These are phyloP conservation scores for Pedionomus torquatus DNA, from an alignment of 2,113 vertebrate genomes.

Conservation along the genomic window DNA sequence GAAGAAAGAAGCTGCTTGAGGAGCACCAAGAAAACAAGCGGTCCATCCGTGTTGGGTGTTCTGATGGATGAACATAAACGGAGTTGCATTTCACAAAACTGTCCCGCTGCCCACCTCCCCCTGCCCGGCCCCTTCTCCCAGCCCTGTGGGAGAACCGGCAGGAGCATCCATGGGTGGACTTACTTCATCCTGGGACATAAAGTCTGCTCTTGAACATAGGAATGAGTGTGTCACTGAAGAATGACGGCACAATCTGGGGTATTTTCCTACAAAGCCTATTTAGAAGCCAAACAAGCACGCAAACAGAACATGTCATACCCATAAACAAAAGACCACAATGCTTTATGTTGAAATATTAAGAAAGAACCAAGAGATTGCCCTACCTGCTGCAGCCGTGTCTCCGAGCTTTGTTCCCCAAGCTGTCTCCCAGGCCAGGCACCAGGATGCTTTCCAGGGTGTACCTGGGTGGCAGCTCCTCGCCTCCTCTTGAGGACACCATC, in stretches of 20 bases:
- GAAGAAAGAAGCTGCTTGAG: not conserved
- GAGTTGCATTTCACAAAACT: not conserved
- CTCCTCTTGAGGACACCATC: rapidly evolving
- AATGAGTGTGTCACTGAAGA: not conserved
- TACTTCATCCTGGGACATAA: not conserved
- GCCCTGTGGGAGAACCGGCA: too few species aligned
- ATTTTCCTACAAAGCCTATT: not conserved
- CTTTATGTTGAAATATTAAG: not conserved
- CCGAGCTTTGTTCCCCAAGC: not conserved
- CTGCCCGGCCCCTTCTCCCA: not conserved
- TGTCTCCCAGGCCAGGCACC: not conserved
- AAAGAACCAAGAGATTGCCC: not conserved
- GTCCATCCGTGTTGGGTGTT: too few species aligned
- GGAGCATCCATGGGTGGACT: not conserved
- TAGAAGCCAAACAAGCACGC: not conserved
- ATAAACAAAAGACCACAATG: not conserved
- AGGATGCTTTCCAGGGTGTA: too few species aligned
- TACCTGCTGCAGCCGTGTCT: not conserved
- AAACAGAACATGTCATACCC: not conserved
- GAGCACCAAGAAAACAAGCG: not conserved
- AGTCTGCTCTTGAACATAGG: not conserved
- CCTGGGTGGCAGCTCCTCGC: not conserved
- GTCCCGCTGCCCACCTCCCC: not conserved
- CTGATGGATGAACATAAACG: not conserved
- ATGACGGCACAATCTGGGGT: not conserved